These are phyloP conservation scores for Macropodus opercularis DNA, from an alignment of 2,797 vertebrate species.

Conservation along the genomic window DNA sequence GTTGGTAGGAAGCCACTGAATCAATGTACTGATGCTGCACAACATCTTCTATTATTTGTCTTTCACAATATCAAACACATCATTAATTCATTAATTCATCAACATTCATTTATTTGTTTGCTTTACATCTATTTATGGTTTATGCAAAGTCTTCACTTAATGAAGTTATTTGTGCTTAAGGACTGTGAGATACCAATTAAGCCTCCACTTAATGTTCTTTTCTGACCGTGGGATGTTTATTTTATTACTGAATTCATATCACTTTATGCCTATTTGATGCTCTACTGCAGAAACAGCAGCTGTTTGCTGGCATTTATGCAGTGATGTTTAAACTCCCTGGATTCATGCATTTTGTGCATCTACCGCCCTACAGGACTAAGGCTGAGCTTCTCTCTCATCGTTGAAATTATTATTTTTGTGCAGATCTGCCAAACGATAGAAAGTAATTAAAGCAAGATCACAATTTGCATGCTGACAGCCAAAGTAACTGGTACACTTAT, in stretches of 20 bases:
- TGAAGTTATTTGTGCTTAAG: background rate
- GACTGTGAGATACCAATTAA: background rate
- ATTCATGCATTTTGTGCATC: constrained; percentile 1
- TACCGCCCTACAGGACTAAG: background rate
- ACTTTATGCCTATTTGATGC: background rate
- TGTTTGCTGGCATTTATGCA: background rate
- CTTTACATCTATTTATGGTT: background rate
- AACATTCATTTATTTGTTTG: background rate
- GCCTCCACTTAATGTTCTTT: constrained; percentile 1
- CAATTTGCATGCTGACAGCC: background rate
- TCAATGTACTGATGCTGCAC: background rate
- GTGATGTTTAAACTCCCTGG: background rate
- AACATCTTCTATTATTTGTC: background rate
- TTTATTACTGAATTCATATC: constrained; percentile 10
- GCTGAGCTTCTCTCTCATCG: constrained; percentile 10
- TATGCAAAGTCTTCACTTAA: background rate
- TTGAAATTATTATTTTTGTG: constrained; percentile 2
- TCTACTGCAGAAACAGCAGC: background rate
- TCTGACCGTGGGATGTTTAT: background rate
- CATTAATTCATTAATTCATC: too few relatives aligned
- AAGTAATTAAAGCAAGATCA: constrained; percentile 22
- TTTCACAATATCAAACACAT: too few relatives aligned
- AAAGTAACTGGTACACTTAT: constrained; percentile 2
- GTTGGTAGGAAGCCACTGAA: background rate
- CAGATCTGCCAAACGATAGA: constrained; percentile 4